phyloP scores from a whole-genome alignment of 2,888 invertebrate species.

The Apocheima hispidaria region DNA sequence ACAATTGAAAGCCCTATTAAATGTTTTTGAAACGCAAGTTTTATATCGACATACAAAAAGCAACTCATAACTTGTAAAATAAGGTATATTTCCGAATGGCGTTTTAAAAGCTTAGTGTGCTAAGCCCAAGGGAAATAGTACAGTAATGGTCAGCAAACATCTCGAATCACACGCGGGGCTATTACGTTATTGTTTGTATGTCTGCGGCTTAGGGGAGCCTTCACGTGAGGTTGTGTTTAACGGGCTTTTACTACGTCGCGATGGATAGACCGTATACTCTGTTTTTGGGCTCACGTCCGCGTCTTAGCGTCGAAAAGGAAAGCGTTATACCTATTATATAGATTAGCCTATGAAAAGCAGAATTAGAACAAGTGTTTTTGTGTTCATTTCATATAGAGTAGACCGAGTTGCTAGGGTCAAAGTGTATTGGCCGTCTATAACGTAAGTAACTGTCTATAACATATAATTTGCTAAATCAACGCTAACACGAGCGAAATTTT shows the following conservation, averaged over 20 bases:
- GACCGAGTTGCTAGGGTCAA: too few species aligned
- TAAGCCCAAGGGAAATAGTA: slow-evolving; percentile 36
- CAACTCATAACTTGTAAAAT: background rate
- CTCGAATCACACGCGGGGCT: slow-evolving; percentile 21
- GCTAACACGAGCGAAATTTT: background rate
- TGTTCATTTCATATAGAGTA: too few species aligned
- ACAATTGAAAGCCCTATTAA: background rate
- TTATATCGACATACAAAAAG: background rate
- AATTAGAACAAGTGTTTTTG: too few species aligned
- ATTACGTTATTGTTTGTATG: slow-evolving; percentile 33
- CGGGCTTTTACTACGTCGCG: slow-evolving; percentile 18
- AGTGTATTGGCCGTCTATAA: too few species aligned
- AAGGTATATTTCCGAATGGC: background rate
- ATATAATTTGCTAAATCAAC: background rate
- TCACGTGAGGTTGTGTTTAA: slow-evolving; percentile 6
- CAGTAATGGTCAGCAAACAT: slow-evolving; percentile 42
- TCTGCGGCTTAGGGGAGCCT: slow-evolving; percentile 15
- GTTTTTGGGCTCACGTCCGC: too few species aligned
- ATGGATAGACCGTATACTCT: too few species aligned
- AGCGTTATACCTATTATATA: too few species aligned
- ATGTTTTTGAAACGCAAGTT: background rate
- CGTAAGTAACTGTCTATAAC: too few species aligned
- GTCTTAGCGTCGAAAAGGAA: too few species aligned
- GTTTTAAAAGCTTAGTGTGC: slow-evolving; percentile 3
- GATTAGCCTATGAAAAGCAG: too few species aligned